Evolutionary conservation across 2,113 vertebrate genomes (phyloP), one percentile per base, ranked within the genome.

Genomic region (Larimichthys crocea): DNA sequence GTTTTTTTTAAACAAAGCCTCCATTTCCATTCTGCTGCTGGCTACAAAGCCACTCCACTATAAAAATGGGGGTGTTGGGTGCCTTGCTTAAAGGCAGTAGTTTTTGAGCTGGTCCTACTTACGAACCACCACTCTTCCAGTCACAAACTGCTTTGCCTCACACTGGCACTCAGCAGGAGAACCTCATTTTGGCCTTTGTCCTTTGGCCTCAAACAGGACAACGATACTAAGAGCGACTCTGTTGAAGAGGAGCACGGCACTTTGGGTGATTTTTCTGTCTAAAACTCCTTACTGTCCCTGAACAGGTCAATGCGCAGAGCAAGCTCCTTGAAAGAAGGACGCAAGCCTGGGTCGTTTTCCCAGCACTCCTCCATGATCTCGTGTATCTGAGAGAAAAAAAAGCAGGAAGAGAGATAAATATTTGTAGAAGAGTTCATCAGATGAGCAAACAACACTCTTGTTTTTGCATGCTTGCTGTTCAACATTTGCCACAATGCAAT

Each of bases 361-460:
- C 98, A 99, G 91, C 98, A 99, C 74, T 98, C 96, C 76, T 94
- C 96, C 98, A 98, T 99, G 76, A 98, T 95, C 67, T 92, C 65
- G 61, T 97, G 95, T 55, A 99, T 96, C 98, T 99, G 90, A 78
- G 10, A 62, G 17, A 48, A 40, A 35, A 14, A 35, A 14, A 10
- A 63, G 9, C 19, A 67, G 2, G 5, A 16, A 57, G 8, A 24
- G 19, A 59, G 2, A 20, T 3, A 48, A 57, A 44, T 2, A 52
- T 8, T 22, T 24, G 26, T 60, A 26, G 56, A 26, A 15, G 16
- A 50, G 7, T 29, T 52, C 5, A 10, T 52, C 29, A 42, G 10
- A 61, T 35, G 24, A 60, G 42, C 10, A 49, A 60, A 59, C 10
- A 44, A 53, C 19, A 22, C 31, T 24, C 26, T 29, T 1, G 6